Evolutionary conservation across 2,113 vertebrate genomes (phyloP).

Genomic region (Rhodinocichla rosea): DNA sequence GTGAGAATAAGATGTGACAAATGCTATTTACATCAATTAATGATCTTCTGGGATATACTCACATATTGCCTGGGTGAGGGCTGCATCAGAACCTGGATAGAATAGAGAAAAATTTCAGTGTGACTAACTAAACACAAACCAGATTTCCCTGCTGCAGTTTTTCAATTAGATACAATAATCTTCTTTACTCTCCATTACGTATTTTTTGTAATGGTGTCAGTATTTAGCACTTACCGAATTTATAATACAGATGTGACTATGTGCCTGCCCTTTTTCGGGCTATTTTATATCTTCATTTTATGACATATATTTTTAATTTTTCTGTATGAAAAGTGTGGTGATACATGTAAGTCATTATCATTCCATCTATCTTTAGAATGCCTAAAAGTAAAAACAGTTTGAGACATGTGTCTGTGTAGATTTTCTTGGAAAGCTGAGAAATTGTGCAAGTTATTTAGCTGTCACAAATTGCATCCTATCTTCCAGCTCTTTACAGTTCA

Average conservation of each 20-base stretch:
- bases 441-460: neutral
- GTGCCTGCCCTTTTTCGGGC: neutral
- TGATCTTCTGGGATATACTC: neutral
- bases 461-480: neutral
- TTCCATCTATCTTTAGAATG: neutral
- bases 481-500: neutral
- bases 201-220: neutral
- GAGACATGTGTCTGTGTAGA: neutral
- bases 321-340: neutral
- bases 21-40: neutral
- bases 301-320: neutral
- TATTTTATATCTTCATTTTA: neutral
- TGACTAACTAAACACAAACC: neutral
- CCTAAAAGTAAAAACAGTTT: neutral
- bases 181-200: neutral
- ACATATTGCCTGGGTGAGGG: neutral
- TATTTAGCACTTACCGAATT: neutral
- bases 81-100: neutral
- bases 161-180: neutral
- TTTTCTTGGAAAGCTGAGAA: neutral
- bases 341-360: neutral
- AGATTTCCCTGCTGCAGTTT: neutral
- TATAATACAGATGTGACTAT: neutral
- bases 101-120: neutral
- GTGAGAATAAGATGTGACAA: neutral